Evolutionary conservation across 2,888 invertebrate genomes (phyloP), one percentile per base, ranked within the genome.

Genomic region (Caenorhabditis becei): DNA sequence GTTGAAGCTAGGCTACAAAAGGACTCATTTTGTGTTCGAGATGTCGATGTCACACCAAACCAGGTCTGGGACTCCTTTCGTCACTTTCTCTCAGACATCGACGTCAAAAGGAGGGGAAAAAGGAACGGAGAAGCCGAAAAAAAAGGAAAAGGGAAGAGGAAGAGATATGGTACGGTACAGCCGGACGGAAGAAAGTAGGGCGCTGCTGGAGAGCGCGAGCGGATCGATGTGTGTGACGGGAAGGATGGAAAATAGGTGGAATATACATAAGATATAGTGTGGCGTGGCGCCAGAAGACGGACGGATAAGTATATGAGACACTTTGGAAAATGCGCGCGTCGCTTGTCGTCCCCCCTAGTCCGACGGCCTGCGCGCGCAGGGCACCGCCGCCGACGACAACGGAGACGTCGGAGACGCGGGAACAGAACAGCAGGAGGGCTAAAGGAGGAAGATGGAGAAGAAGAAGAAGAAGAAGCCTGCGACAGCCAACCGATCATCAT

Each of bases 251-350:
- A 63, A 72, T 56, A 74, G 66, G 66, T 75, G 61, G 75, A 66
- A 66, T 75, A 75, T 75, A 75, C 66, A 75, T 66, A 74, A 74
- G 74, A 74, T 66, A 75, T 66, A 75, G 75, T 75, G 75, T 66
- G 75, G 75, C 75, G 66, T 75, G 75, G 75, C 75, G 75, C 66
- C 66, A 75, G 66, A 75, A 66, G 75, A 66, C 66, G 59, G 75
- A 75, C 75, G 75, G 75, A 75, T 74, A 74, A 74, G 74, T 74
- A 74, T 75, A 66, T 75, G 75, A 75, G 75, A 75, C 75, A 75
- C 75, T 61, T 75, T 67, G 75, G 75, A 75, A 75, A 75, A 75
- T 75, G 75, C 75, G 75, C 75, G 75, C 75, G 75, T 75, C 41
- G 59, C 66, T 61, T 65, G 62, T 71, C 63, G 72, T 47, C 18